Conservation (phyloP, 2,797 vertebrate genomes). For the Acestrorhynchus altus region DNA sequence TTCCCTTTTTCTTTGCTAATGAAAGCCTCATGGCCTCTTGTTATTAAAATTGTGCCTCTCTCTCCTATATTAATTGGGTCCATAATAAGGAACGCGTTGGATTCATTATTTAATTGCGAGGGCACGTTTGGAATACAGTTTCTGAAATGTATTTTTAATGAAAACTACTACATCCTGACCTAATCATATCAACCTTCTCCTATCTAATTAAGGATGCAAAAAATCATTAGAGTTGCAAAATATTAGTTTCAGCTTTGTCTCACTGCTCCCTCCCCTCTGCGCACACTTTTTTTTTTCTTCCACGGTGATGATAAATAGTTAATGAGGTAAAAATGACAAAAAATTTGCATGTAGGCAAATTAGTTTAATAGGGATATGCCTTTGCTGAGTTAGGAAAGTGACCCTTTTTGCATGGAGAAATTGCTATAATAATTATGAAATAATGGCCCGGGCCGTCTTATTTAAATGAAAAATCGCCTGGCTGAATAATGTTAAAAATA, state of each 20-base stretch:
- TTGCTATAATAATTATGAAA: conserved; percentile 86
- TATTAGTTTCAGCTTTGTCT: conserved; percentile 98
- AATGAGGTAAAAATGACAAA: conserved; percentile 97
- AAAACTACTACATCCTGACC: conserved; percentile 99
- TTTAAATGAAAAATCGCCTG: conserved; percentile 84
- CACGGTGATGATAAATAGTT: conserved; percentile 94
- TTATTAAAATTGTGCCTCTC: conserved; percentile 97
- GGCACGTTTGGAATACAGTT: conserved; percentile 97
- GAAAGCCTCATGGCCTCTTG: conserved; percentile 92
- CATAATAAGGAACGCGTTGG: conserved; percentile 93
- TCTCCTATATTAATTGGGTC: conserved; percentile 95
- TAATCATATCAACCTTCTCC: conserved; percentile 99
- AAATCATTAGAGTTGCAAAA: conserved; percentile 99
- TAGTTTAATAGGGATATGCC: conserved; percentile 92
- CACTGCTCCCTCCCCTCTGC: conserved; percentile 90
- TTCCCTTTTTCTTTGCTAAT: conserved; percentile 79
- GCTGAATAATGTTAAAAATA: conserved; percentile 90
- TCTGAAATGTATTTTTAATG: conserved; percentile 99
- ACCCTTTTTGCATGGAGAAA: conserved; percentile 88
- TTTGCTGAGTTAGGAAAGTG: conserved; percentile 92
- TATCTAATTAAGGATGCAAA: conserved; percentile 99
- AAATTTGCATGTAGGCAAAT: conserved; percentile 98
- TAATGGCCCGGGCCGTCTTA: conserved; percentile 82
- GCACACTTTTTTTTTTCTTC: conserved; percentile 85
- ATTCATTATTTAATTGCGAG: conserved; percentile 99